These are phyloP conservation scores for roundworm (Caenorhabditis elegans) DNA, from an alignment of 1,140 invertebrate species.

Conservation along the genomic window DNA sequence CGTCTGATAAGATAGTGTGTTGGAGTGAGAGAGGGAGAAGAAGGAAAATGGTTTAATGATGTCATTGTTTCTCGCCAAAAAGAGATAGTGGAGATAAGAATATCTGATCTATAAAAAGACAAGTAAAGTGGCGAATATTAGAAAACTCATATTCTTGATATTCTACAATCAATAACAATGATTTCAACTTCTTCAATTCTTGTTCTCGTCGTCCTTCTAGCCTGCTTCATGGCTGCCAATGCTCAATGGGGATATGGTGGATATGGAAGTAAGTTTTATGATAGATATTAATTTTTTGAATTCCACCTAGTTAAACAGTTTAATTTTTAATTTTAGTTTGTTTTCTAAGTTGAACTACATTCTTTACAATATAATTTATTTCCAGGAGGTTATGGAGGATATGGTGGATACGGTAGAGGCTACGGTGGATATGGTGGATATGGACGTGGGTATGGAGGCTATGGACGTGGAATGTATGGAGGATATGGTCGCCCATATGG, in stretches of 20 bases:
- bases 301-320: too few species aligned
- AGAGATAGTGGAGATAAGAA: too few species aligned
- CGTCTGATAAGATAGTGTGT: too few species aligned
- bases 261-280: background rate
- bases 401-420: slow-evolving; percentile 6
- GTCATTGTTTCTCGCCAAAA: too few species aligned
- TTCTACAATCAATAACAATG: background rate
- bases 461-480: slow-evolving; percentile 1
- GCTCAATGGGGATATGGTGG: slow-evolving; percentile 17
- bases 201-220: background rate
- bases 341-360: too few species aligned
- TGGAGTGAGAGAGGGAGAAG: too few species aligned
- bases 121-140: too few species aligned
- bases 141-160: background rate
- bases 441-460: background rate
- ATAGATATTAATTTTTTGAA: too few species aligned
- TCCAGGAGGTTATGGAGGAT: background rate
- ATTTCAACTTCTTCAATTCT: background rate
- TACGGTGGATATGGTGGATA: too few species aligned
- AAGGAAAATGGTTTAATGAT: too few species aligned
- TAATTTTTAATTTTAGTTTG: too few species aligned
- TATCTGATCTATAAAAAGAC: too few species aligned
- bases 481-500: background rate
- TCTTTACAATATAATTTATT: background rate
- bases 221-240: slow-evolving; percentile 14